Conservation (phyloP, 1,140 invertebrate species). For the Pseudomyrmex dendroicus region DNA sequence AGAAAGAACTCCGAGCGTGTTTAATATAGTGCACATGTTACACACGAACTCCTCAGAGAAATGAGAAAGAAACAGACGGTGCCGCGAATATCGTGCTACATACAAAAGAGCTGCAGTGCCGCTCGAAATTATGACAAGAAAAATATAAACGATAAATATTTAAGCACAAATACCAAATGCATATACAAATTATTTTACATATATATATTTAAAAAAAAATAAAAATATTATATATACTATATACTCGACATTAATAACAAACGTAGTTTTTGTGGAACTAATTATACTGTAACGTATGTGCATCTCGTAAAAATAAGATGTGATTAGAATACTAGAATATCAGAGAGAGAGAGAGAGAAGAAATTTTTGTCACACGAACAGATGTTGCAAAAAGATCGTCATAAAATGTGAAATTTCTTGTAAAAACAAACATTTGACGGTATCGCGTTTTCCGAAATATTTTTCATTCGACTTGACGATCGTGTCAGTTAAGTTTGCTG, state of each 20-base stretch:
- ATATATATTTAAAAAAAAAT: too few species aligned
- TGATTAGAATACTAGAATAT: neutral
- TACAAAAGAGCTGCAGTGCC: neutral
- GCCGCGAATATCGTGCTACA: slow-evolving; percentile 18
- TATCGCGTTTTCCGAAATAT: neutral
- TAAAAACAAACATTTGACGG: slow-evolving; percentile 38
- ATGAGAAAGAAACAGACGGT: slow-evolving; percentile 54
- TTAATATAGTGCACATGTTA: slow-evolving; percentile 57
- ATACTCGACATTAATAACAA: neutral
- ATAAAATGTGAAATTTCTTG: neutral
- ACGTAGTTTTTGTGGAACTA: neutral
- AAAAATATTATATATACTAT: neutral
- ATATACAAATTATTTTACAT: neutral
- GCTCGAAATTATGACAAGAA: neutral
- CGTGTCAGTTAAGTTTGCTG: slow-evolving; percentile 5
- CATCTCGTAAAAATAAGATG: too few species aligned
- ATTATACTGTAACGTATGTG: too few species aligned
- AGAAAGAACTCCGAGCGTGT: neutral
- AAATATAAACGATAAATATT: slow-evolving; percentile 18
- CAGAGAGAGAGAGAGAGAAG: neutral
- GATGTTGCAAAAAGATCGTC: neutral
- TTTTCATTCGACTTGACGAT: slow-evolving; percentile 25
- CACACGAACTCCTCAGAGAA: slow-evolving; percentile 49
- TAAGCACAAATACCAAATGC: neutral
- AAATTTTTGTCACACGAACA: neutral